These are phyloP conservation scores for Lasioglossum lativentre DNA, from an alignment of 2,888 invertebrate genomes.

Conservation along the genomic window DNA sequence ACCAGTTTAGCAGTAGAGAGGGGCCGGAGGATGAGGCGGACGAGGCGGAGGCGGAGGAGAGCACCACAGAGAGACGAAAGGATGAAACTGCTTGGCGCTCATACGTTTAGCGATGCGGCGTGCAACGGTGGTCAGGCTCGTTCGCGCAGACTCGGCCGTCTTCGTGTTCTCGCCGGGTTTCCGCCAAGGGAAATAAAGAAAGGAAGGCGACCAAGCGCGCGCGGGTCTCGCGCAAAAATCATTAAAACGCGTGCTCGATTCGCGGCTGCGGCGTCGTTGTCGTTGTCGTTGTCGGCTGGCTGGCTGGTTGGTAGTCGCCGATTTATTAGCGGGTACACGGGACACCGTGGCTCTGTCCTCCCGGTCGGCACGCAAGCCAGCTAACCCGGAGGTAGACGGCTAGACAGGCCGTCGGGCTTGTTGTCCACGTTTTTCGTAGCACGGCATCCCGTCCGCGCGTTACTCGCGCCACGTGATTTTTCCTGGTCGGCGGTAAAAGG, in stretches of 20 bases:
- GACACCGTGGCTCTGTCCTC: constrained; percentile 7
- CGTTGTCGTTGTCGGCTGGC: constrained; percentile 11
- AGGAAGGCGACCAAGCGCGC: constrained; percentile 70
- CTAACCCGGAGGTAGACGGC: not conserved
- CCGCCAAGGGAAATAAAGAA: constrained; percentile 75
- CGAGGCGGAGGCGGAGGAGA: not conserved
- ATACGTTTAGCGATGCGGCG: constrained; percentile 42
- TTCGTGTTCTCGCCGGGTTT: constrained; percentile 72
- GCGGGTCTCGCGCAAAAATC: constrained; percentile 77
- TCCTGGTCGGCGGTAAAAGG: not conserved
- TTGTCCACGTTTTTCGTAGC: not conserved
- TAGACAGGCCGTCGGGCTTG: not conserved
- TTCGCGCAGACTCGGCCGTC: constrained; percentile 77
- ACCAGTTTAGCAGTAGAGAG: not conserved
- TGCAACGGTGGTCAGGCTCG: constrained; percentile 41
- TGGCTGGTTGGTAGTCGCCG: constrained; percentile 40
- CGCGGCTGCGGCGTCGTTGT: constrained; percentile 68
- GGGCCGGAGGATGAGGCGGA: not conserved
- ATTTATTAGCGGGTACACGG: constrained; percentile 64
- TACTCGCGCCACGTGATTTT: not conserved
- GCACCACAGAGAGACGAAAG: constrained; percentile 15
- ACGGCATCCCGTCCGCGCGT: constrained; percentile 5
- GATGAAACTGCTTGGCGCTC: constrained; percentile 46
- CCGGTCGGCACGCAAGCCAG: not conserved
- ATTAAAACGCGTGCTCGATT: constrained; percentile 76